Evolutionary conservation across 2,797 vertebrate genomes (phyloP).

Genomic region (Myotis findleyi): DNA sequence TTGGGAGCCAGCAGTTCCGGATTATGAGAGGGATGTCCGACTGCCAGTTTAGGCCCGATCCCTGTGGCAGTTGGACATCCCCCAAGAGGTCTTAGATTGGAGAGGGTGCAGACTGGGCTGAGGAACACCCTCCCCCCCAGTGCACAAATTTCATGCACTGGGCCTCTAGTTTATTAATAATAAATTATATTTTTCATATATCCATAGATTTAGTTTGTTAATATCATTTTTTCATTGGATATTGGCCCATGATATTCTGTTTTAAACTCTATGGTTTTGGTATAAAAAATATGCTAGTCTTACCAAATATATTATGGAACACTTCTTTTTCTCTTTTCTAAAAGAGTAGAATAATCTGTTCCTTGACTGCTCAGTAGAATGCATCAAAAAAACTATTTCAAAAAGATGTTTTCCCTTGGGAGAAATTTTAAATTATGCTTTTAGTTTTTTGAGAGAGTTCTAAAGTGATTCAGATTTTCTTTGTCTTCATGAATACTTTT

Average conservation of each 20-base stretch:
- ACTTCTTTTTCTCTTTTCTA: background rate
- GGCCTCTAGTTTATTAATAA: background rate
- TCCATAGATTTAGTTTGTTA: conserved; percentile 7
- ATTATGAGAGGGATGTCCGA: too few species aligned
- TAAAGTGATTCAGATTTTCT: background rate
- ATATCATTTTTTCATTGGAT: background rate
- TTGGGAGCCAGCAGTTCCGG: too few species aligned
- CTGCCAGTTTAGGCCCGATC: too few species aligned
- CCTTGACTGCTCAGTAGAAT: background rate
- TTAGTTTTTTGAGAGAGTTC: background rate
- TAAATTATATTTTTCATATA: conserved; percentile 1
- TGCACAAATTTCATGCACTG: too few species aligned
- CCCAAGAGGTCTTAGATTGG: too few species aligned
- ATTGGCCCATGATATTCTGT: conserved; percentile 37
- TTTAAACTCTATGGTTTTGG: conserved; percentile 23
- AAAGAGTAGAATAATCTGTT: background rate
- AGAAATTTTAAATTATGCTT: conserved; percentile 19
- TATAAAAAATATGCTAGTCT: background rate
- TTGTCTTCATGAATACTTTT: background rate
- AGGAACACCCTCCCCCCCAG: too few species aligned
- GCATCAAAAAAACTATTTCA: background rate
- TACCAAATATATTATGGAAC: background rate
- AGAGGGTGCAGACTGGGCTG: too few species aligned
- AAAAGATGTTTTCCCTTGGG: background rate
- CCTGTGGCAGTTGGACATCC: too few species aligned